Conservation (phyloP, 2,113 vertebrate genomes). For the Carlito syrichta region DNA sequence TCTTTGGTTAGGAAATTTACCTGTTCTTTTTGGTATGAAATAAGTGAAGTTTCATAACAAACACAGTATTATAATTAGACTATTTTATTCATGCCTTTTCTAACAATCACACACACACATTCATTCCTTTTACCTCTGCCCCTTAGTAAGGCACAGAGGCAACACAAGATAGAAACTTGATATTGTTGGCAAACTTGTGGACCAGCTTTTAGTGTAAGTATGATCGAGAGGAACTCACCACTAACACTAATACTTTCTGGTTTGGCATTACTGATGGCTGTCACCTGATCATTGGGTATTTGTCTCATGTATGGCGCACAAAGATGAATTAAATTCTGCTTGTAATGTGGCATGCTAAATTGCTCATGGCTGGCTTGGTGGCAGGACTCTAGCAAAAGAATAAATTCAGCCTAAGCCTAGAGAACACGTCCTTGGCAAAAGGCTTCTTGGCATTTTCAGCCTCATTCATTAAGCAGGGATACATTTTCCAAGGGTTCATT, state of each 20-base stretch:
- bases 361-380: conserved; percentile 26
- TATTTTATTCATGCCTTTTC: not conserved
- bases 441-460: conserved; percentile 19
- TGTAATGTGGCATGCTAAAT: conserved; percentile 60
- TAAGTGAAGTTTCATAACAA: not conserved
- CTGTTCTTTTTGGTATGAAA: not conserved
- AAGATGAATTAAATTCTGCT: conserved; percentile 43
- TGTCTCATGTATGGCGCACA: not conserved
- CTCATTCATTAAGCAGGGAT: conserved; percentile 9
- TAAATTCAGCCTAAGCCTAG: not conserved
- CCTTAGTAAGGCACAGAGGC: not conserved
- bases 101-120: not conserved
- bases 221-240: not conserved
- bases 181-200: not conserved
- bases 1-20: not conserved
- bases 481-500: conserved; percentile 56
- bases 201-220: not conserved
- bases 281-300: not conserved
- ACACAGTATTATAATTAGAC: not conserved
- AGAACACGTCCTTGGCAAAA: conserved; percentile 41
- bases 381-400: conserved; percentile 26
- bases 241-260: not conserved
- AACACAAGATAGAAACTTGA: not conserved
- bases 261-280: not conserved
- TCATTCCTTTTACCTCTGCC: not conserved